These are phyloP conservation scores for Malurus elegans DNA, from an alignment of 2,113 vertebrate species.

Conservation along the genomic window DNA sequence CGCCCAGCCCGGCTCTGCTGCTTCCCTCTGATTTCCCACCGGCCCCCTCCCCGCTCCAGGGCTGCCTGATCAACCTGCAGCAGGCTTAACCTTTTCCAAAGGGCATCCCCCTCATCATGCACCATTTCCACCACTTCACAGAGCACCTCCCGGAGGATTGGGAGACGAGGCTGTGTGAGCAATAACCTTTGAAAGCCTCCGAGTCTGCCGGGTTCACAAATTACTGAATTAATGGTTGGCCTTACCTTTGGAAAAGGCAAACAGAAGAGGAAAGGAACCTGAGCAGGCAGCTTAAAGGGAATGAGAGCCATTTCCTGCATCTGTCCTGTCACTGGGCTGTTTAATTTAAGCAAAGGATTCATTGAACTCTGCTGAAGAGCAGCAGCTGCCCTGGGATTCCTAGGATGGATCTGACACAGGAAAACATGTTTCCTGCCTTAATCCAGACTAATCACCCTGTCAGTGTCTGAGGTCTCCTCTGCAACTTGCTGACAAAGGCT, in stretches of 20 bases:
- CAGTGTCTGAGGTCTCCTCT: not conserved
- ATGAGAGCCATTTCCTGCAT: not conserved
- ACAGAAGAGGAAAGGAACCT: not conserved
- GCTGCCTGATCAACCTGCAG: not conserved
- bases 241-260: constrained; percentile 3
- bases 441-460: not conserved
- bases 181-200: constrained; percentile 27
- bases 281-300: not conserved
- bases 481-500: not conserved
- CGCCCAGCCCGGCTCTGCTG: not conserved
- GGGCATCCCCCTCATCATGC: constrained; percentile 34
- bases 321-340: not conserved
- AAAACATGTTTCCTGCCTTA: not conserved
- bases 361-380: not conserved
- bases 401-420: not conserved
- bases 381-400: not conserved
- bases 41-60: not conserved
- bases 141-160: not conserved
- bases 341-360: not conserved
- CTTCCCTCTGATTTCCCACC: not conserved
- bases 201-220: not conserved
- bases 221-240: not conserved
- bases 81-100: constrained; percentile 60
- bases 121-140: not conserved
- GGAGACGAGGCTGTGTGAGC: not conserved